These are phyloP conservation scores for Sinella curviseta DNA, from an alignment of 1,140 invertebrate species.

Conservation along the genomic window DNA sequence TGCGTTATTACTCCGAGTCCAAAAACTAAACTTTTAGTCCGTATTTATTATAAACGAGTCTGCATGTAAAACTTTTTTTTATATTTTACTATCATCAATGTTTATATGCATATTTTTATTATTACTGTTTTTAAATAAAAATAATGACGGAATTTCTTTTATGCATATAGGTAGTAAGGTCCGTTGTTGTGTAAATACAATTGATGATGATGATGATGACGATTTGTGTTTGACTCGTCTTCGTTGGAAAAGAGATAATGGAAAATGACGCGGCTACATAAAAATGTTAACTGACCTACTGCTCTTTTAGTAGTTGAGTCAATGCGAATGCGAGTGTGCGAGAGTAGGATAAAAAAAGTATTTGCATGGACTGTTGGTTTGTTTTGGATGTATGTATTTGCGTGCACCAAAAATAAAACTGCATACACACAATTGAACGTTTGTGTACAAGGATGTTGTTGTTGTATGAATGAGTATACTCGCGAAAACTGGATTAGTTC, in stretches of 20 bases:
- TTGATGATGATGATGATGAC: background rate
- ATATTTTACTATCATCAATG: too few species aligned
- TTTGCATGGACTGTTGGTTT: background rate
- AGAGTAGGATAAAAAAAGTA: background rate
- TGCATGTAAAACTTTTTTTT: too few species aligned
- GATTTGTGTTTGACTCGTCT: background rate
- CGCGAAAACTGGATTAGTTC: background rate
- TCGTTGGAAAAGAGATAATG: background rate
- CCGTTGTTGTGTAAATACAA: too few species aligned
- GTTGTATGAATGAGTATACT: too few species aligned
- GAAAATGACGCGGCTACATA: background rate
- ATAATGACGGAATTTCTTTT: too few species aligned
- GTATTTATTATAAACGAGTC: too few species aligned
- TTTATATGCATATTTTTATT: too few species aligned
- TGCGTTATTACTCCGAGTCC: background rate
- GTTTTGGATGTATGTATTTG: background rate
- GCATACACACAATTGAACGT: background rate
- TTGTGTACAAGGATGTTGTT: background rate
- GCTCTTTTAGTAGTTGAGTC: background rate
- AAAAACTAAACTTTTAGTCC: too few species aligned
- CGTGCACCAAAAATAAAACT: background rate
- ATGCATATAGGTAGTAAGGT: too few species aligned
- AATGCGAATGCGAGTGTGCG: background rate
- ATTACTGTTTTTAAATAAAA: too few species aligned
- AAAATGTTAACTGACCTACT: conserved; percentile 16